Percentiles rank a stretch among this genome's conserved stretches.
Evolutionary conservation across 2,797 vertebrate species (phyloP).

Genomic region (Malacoctenus gilli): DNA sequence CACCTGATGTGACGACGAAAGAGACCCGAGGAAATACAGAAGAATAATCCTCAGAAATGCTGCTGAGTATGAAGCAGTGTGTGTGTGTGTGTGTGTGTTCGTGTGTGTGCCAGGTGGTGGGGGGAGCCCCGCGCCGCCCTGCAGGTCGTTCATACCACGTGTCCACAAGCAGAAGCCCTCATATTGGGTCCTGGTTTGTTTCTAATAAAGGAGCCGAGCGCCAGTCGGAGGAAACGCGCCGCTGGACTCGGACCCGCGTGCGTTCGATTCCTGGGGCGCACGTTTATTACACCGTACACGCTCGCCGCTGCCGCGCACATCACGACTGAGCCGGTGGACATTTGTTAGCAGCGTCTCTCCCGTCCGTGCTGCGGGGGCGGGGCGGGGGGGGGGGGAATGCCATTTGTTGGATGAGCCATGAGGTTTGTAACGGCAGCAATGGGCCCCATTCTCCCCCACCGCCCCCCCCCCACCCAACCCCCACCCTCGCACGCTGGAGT

Average conservation of each 20-base stretch:
- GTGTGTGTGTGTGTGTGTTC: conserved; percentile 31
- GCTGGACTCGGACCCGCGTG: conserved; percentile 14
- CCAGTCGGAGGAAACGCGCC: conserved; percentile 23
- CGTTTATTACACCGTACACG: conserved; percentile 27
- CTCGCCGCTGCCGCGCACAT: conserved; percentile 40
- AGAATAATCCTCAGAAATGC: background rate
- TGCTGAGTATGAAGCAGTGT: conserved; percentile 8
- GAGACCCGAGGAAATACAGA: conserved; percentile 4
- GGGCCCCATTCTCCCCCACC: conserved; percentile 55
- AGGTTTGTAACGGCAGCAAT: conserved; percentile 59
- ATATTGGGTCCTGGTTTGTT: conserved; percentile 30
- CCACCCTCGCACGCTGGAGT: conserved; percentile 21
- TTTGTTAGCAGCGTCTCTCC: conserved; percentile 46
- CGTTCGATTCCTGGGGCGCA: conserved; percentile 29
- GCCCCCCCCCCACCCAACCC: conserved; percentile 22
- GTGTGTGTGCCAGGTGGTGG: conserved; percentile 55
- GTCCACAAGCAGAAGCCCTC: conserved; percentile 10
- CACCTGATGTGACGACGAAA: too few species aligned
- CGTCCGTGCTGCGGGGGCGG: conserved; percentile 9
- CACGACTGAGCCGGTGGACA: conserved; percentile 27
- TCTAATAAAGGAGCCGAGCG: conserved; percentile 33
- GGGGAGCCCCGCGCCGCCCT: conserved; percentile 13
- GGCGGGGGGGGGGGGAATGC: conserved; percentile 4
- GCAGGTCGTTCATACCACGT: conserved; percentile 26
- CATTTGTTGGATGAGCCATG: conserved; percentile 62